Percentiles rank a stretch among this genome's conserved stretches.
Conservation (phyloP, 1,140 invertebrate species). For the Saccostrea cuccullata region DNA sequence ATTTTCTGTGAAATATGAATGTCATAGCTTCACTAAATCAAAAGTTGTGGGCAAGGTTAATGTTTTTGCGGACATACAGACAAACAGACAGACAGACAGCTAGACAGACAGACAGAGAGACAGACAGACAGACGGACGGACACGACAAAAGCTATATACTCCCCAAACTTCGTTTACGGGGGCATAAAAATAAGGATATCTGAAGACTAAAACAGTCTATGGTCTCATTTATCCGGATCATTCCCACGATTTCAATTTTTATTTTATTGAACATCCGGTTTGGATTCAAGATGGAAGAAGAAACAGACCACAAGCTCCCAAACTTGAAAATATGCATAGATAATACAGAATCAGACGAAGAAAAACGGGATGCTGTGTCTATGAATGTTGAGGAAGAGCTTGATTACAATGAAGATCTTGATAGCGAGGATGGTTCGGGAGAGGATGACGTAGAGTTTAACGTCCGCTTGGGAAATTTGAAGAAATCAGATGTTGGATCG, state of each 20-base stretch:
- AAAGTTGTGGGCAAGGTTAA: too few relatives aligned
- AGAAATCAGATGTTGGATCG: conserved; percentile 1
- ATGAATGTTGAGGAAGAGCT: conserved; percentile 54
- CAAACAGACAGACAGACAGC: too few relatives aligned
- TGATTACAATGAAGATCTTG: conserved; percentile 51
- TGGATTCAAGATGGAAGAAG: conserved; percentile 60
- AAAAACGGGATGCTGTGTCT: conserved; percentile 58
- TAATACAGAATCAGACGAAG: conserved; percentile 67
- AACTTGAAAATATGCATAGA: conserved; percentile 74
- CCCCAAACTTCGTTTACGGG: too few relatives aligned
- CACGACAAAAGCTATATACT: too few relatives aligned
- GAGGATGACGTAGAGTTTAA: conserved; percentile 46
- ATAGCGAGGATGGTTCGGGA: not conserved
- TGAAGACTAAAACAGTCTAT: too few relatives aligned
- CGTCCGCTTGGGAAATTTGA: conserved; percentile 38
- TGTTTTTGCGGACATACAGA: too few relatives aligned
- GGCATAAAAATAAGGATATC: too few relatives aligned
- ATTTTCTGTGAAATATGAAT: too few relatives aligned
- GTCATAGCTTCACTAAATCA: too few relatives aligned
- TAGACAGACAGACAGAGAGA: too few relatives aligned
- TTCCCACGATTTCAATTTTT: not conserved
- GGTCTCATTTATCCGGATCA: not conserved
- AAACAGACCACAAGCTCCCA: conserved; percentile 65
- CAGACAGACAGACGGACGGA: too few relatives aligned
- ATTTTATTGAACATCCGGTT: not conserved